A percentile compares a stretch with the other conserved stretches of the same genome.
Evolutionary conservation across 2,888 invertebrate species (phyloP).

Genomic region (Callyntrura guangdongensis): DNA sequence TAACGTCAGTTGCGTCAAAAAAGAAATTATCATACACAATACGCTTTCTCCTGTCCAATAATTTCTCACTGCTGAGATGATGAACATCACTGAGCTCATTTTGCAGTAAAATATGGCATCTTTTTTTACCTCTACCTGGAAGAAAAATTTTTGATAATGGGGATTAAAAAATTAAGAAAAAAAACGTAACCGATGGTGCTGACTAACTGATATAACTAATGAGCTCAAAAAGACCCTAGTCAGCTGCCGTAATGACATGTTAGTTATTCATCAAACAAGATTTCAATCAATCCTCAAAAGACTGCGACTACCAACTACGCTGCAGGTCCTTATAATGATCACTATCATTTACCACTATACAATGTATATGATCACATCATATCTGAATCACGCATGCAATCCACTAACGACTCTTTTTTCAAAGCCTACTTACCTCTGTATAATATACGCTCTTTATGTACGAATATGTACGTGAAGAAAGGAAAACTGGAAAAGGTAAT

Average conservation of each 20-base stretch:
- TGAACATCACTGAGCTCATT: background rate
- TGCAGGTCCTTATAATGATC: conserved; percentile 63
- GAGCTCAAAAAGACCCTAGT: conserved; percentile 50
- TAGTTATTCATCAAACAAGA: conserved; percentile 66
- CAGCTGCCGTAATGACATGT: conserved; percentile 68
- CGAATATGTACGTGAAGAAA: background rate
- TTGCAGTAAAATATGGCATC: background rate
- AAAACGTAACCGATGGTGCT: background rate
- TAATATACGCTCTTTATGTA: background rate
- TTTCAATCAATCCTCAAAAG: conserved; percentile 69
- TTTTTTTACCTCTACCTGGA: background rate
- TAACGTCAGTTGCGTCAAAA: too few relatives aligned
- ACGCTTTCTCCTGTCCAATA: background rate
- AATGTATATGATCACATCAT: conserved; percentile 29
- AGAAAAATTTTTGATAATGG: background rate
- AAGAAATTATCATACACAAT: too few relatives aligned
- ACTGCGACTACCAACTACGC: conserved; percentile 57
- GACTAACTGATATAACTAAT: conserved; percentile 52
- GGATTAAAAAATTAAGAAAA: too few relatives aligned
- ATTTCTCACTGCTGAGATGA: background rate
- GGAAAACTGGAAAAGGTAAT: conserved; percentile 32
- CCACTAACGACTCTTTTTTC: background rate
- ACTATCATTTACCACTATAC: conserved; percentile 56
- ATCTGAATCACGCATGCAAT: conserved; percentile 61
- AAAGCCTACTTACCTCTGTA: too few relatives aligned